Evolutionary conservation across 2,113 vertebrate genomes (phyloP).

Genomic region (Aldabrachelys gigantea): DNA sequence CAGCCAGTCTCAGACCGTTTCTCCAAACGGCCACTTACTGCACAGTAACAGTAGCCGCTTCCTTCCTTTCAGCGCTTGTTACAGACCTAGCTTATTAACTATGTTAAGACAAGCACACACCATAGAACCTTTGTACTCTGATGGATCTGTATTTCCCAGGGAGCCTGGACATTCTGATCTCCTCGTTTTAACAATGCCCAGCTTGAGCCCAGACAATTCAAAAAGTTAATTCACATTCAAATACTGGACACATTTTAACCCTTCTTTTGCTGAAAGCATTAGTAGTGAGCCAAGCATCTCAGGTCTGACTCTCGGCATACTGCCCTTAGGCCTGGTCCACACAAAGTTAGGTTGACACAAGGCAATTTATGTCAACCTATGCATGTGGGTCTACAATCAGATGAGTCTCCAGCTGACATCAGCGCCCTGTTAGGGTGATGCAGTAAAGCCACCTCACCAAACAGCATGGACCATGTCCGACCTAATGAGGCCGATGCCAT

Average conservation of each 20-base stretch:
- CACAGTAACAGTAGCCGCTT: not conserved
- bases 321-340: too few relatives aligned
- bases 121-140: not conserved
- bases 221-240: not conserved
- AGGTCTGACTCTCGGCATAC: too few relatives aligned
- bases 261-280: not conserved
- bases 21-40: not conserved
- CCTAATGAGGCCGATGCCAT: too few relatives aligned
- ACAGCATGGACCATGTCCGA: too few relatives aligned
- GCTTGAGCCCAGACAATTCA: not conserved
- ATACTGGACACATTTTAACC: not conserved
- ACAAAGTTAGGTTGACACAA: too few relatives aligned
- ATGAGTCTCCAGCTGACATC: too few relatives aligned
- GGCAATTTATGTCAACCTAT: too few relatives aligned
- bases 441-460: too few relatives aligned
- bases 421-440: too few relatives aligned
- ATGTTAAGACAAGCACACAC: not conserved
- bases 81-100: not conserved
- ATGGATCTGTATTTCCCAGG: too few relatives aligned
- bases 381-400: too few relatives aligned
- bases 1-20: not conserved
- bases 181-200: not conserved
- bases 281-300: too few relatives aligned
- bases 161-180: not conserved
- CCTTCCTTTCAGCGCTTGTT: not conserved